These are phyloP conservation scores for Alouatta palliata DNA, from an alignment of 2,113 vertebrate genomes.

Conservation along the genomic window DNA sequence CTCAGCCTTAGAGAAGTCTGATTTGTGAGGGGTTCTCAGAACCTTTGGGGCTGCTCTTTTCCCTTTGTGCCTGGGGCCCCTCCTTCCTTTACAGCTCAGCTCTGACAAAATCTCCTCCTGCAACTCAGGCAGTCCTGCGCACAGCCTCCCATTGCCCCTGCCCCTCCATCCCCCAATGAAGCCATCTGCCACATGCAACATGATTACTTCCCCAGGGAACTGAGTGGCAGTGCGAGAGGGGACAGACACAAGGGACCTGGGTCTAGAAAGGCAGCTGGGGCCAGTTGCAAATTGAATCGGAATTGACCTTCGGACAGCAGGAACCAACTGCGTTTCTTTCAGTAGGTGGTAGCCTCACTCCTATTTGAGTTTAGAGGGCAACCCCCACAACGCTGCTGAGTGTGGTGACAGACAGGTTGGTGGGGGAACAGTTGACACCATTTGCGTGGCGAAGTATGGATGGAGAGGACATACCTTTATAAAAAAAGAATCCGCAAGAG, in stretches of 20 bases:
- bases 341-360: not conserved
- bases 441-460: too few relatives aligned
- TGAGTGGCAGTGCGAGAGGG: not conserved
- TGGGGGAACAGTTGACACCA: too few relatives aligned
- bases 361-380: not conserved
- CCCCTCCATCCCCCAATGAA: too few relatives aligned
- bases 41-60: not conserved
- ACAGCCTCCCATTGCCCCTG: not conserved
- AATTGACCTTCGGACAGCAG: not conserved
- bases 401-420: not conserved
- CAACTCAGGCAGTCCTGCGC: not conserved
- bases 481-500: not conserved
- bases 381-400: too few relatives aligned
- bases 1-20: not conserved
- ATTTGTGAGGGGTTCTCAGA: not conserved
- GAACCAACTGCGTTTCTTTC: not conserved
- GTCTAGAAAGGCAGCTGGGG: not conserved
- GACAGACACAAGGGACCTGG: accelerated
- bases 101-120: not conserved
- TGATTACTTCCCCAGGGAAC: not conserved
- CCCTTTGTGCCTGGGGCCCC: not conserved
- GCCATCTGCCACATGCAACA: not conserved
- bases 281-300: not conserved
- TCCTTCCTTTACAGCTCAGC: not conserved
- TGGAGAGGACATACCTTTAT: not conserved